phyloP scores from a whole-genome alignment of 2,113 vertebrate species.

The Rutilus rutilus region DNA sequence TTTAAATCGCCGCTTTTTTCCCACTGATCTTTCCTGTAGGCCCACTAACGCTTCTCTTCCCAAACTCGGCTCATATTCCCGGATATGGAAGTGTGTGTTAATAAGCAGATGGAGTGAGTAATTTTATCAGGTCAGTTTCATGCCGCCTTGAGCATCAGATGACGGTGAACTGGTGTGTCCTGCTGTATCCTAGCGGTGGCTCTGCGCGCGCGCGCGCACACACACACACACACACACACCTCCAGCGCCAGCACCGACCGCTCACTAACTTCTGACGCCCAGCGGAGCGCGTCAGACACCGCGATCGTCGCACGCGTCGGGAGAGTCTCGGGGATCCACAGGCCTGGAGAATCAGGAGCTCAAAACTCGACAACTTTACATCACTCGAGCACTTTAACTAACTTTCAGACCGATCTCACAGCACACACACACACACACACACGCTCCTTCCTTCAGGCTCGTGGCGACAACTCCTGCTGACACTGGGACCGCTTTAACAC shows the following conservation, averaged over 20 bases:
- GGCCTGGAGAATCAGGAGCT: not conserved
- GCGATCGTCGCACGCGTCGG: not conserved
- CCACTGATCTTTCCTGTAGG: not conserved
- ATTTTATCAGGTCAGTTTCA: not conserved
- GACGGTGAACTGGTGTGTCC: slow-evolving; percentile 65
- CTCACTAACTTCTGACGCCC: slow-evolving; percentile 41
- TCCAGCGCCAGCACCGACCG: slow-evolving; percentile 58
- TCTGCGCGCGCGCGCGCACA: slow-evolving; percentile 64
- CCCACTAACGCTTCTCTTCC: too few relatives aligned
- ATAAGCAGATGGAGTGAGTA: not conserved
- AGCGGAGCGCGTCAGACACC: not conserved
- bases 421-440: too few relatives aligned
- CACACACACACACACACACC: slow-evolving; percentile 63
- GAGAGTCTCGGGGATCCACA: too few relatives aligned
- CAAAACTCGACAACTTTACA: too few relatives aligned
- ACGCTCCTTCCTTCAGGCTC: not conserved
- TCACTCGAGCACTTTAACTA: not conserved
- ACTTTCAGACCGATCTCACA: not conserved
- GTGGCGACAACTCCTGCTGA: not conserved
- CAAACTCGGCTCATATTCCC: slow-evolving; percentile 20
- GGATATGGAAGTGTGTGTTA: not conserved
- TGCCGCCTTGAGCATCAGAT: slow-evolving; percentile 12
- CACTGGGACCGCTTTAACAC: not conserved
- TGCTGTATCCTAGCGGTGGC: slow-evolving; percentile 84
- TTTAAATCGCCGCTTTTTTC: not conserved